A percentile compares a stretch with the other conserved stretches of the same genome.
Evolutionary conservation across 2,797 vertebrate genomes (phyloP).

Genomic region (Heliangelus exortis): DNA sequence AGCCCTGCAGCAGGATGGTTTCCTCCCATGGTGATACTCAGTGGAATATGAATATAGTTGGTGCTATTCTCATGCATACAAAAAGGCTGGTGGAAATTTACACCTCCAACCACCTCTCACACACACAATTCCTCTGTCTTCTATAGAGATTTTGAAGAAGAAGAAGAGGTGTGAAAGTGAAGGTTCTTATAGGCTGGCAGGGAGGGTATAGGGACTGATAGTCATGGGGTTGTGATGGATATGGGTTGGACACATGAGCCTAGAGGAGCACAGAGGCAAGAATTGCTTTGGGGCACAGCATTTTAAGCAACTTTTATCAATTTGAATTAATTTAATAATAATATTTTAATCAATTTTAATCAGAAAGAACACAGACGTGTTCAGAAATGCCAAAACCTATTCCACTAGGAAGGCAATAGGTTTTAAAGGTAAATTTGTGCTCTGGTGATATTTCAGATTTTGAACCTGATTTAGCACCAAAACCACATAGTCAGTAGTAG

Average conservation of each 20-base stretch:
- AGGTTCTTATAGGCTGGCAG: background rate
- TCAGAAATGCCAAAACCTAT: background rate
- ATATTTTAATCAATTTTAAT: too few species aligned
- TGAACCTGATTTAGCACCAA: background rate
- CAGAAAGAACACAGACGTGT: background rate
- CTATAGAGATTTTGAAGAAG: background rate
- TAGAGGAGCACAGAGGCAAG: too few species aligned
- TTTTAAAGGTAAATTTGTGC: background rate
- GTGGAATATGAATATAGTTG: background rate
- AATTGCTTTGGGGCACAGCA: background rate
- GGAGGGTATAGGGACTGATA: background rate
- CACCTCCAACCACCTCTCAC: background rate
- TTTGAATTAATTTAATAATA: background rate
- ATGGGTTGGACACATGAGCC: background rate
- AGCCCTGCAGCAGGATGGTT: background rate
- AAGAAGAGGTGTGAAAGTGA: background rate
- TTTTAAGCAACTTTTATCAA: background rate
- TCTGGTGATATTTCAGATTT: background rate
- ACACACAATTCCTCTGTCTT: background rate
- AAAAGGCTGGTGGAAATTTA: background rate
- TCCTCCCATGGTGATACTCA: background rate
- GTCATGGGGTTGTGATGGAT: background rate
- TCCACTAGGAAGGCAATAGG: background rate
- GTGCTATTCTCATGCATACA: rapidly evolving
- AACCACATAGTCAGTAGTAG: background rate